Evolutionary conservation across 2,797 vertebrate genomes (phyloP).

Genomic region (Heliangelus exortis): DNA sequence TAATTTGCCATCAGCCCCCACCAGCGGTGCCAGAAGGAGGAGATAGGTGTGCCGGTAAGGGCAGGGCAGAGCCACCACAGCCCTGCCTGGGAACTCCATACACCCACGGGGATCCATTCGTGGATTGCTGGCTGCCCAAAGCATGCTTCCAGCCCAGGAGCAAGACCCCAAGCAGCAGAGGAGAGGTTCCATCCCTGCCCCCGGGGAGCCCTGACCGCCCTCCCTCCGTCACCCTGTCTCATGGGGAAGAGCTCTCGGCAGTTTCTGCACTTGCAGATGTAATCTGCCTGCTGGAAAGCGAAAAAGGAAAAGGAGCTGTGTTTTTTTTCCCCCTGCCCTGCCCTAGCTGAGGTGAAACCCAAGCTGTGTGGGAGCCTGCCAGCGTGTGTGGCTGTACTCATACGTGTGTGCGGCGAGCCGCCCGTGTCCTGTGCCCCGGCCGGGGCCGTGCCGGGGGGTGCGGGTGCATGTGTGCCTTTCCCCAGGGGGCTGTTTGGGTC

Average conservation of each 20-base stretch:
- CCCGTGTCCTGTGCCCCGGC: neutral
- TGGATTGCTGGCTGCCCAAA: neutral
- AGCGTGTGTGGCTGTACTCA: conserved; percentile 46
- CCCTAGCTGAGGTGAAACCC: conserved; percentile 35
- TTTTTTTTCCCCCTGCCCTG: neutral
- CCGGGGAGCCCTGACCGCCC: neutral
- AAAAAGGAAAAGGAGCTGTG: neutral
- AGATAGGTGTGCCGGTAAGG: neutral
- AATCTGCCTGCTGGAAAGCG: conserved; percentile 1
- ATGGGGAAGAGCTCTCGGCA: fast-evolving
- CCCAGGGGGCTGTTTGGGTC: neutral
- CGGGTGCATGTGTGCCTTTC: neutral
- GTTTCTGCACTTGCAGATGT: conserved; percentile 5
- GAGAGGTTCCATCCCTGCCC: neutral
- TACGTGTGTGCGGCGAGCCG: conserved; percentile 17
- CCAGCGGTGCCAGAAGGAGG: neutral
- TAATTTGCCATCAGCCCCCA: fast-evolving
- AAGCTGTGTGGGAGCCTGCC: conserved; percentile 52
- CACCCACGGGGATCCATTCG: fast-evolving
- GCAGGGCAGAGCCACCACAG: neutral
- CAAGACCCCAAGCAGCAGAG: neutral
- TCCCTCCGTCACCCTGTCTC: neutral
- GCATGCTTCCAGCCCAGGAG: neutral
- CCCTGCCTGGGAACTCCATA: fast-evolving
- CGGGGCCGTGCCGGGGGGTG: neutral